Percentiles rank a stretch among this genome's conserved stretches.
Evolutionary conservation across 2,797 vertebrate species (phyloP).

Genomic region (Pitangus sulphuratus): DNA sequence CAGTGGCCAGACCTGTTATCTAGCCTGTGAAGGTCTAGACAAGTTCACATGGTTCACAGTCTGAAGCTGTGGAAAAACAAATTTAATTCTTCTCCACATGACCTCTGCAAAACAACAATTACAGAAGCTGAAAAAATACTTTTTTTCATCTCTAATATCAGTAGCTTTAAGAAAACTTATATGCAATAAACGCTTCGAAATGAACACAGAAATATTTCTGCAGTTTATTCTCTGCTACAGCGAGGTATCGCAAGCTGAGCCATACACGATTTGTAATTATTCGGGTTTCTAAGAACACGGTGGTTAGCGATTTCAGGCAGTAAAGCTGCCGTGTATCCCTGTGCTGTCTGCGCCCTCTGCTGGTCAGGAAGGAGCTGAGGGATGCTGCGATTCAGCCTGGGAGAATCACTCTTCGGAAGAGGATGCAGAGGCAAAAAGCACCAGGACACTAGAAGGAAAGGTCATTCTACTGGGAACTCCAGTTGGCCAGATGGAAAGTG

Average conservation of each 20-base stretch:
- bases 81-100: neutral
- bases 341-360: slow-evolving; percentile 40
- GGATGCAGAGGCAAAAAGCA: neutral
- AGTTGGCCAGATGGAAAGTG: neutral
- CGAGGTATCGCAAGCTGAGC: neutral
- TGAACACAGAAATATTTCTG: neutral
- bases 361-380: neutral
- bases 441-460: neutral
- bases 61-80: neutral
- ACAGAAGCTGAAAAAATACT: neutral
- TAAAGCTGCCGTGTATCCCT: neutral
- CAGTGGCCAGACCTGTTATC: neutral
- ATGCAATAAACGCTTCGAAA: neutral
- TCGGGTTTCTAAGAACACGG: too few relatives aligned
- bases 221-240: neutral
- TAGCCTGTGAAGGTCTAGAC: neutral
- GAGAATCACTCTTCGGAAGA: rapidly evolving
- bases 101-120: neutral
- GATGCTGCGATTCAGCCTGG: neutral
- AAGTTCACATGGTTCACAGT: neutral
- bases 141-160: neutral
- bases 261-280: rapidly evolving
- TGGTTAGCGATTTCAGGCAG: rapidly evolving
- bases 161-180: neutral
- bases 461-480: neutral